These are phyloP conservation scores for Pogonus chalceus DNA, from an alignment of 1,140 invertebrate genomes.

Conservation along the genomic window DNA sequence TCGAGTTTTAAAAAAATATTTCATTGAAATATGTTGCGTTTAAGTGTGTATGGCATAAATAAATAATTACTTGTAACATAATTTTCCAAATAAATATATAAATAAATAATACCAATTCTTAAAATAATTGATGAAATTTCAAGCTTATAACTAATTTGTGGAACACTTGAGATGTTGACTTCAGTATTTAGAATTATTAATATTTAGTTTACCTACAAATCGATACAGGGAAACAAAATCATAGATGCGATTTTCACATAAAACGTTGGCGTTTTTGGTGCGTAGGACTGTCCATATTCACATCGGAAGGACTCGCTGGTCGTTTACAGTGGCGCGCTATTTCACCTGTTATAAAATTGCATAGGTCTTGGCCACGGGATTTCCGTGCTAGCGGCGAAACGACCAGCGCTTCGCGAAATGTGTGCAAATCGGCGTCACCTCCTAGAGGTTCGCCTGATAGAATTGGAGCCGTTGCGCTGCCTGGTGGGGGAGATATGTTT, in stretches of 20 bases:
- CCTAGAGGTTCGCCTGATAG: slow-evolving; percentile 34
- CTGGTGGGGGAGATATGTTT: slow-evolving; percentile 41
- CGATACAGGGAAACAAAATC: too few relatives aligned
- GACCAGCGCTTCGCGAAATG: slow-evolving; percentile 67
- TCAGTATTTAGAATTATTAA: too few relatives aligned
- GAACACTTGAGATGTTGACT: too few relatives aligned
- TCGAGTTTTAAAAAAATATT: too few relatives aligned
- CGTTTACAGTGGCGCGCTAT: slow-evolving; percentile 65
- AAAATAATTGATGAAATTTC: too few relatives aligned
- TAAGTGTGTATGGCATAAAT: too few relatives aligned
- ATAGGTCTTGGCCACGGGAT: slow-evolving; percentile 49
- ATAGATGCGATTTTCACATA: slow-evolving; percentile 36
- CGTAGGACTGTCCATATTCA: slow-evolving; percentile 43
- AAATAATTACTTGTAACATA: too few relatives aligned
- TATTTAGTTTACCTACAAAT: too few relatives aligned
- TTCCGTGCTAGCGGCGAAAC: slow-evolving; percentile 41
- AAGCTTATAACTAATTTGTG: too few relatives aligned
- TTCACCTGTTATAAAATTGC: slow-evolving; percentile 66
- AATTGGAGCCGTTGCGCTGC: slow-evolving; percentile 37
- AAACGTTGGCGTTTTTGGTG: slow-evolving; percentile 41
- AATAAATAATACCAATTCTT: too few relatives aligned
- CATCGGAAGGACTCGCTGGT: slow-evolving; percentile 46
- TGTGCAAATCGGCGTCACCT: slow-evolving; percentile 51
- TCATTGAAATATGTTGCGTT: too few relatives aligned
- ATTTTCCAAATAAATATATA: too few relatives aligned